Conservation (phyloP, 2,888 invertebrate genomes). For the Apantesis nais region DNA sequence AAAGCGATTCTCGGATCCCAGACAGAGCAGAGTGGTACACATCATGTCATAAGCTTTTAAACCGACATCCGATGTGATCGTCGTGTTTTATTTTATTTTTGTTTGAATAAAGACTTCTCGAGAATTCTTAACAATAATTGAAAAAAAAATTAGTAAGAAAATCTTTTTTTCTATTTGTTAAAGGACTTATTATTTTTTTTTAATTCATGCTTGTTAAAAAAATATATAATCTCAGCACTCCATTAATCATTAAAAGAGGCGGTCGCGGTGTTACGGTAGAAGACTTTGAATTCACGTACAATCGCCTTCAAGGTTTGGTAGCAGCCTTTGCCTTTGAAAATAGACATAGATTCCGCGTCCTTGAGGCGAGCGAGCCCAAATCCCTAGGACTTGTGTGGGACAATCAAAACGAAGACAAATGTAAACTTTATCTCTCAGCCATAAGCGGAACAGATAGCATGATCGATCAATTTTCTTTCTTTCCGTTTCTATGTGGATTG, state of each 20-base stretch:
- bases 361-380: slow-evolving; percentile 56
- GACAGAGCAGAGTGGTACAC: too few species aligned
- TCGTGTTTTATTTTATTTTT: too few species aligned
- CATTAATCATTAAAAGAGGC: slow-evolving; percentile 59
- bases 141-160: background rate
- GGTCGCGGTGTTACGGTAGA: slow-evolving; percentile 53
- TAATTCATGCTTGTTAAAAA: background rate
- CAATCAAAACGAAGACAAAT: slow-evolving; percentile 45
- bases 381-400: slow-evolving; percentile 61
- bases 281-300: slow-evolving; percentile 63
- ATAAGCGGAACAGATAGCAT: slow-evolving; percentile 64
- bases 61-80: too few species aligned
- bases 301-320: slow-evolving; percentile 59
- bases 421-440: slow-evolving; percentile 59
- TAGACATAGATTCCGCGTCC: slow-evolving; percentile 50
- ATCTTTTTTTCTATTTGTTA: background rate
- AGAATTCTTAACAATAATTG: background rate
- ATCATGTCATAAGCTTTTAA: too few species aligned
- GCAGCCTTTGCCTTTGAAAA: slow-evolving; percentile 65
- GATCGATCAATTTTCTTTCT: slow-evolving; percentile 60
- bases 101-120: too few species aligned
- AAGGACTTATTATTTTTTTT: too few species aligned
- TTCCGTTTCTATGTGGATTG: slow-evolving; percentile 62
- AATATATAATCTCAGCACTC: slow-evolving; percentile 52
- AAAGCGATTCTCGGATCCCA: too few species aligned